Evolutionary conservation across 1,140 invertebrate genomes (phyloP), one percentile per base, ranked within the genome.

Genomic region (Xylocopa sonorina): DNA sequence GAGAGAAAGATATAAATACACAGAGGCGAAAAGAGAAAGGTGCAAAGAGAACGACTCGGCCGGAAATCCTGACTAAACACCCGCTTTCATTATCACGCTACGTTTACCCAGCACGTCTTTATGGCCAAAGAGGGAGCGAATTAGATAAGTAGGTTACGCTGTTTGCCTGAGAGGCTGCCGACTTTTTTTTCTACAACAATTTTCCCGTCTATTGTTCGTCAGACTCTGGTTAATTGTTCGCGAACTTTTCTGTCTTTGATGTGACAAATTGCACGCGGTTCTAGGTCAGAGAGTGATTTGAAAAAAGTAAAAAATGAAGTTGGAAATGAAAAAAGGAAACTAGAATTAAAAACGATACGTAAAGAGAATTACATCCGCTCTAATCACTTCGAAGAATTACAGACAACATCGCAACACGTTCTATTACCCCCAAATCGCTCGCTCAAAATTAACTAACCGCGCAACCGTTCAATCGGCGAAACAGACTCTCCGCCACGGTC

Each of bases 41-140:
- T 41, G 57, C 53, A 81, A 81, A 74, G 80, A 73, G 79, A 82
- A 27, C 79, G 82, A 80, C 53, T 83, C 80, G 69, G 53, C 79
- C 83, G 82, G 85, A 84, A 88, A 90, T 89, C 85, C 82, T 87
- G 71, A 80, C 88, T 88, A 90, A 89, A 88, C 89, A 91, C 81
- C 80, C 85, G 82, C 85, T 83, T 91, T 91, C 88, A 89, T 90
- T 90, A 90, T 87, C 85, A 81, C 81, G 80, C 71, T 85, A 84
- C 84, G 88, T 88, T 90, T 90, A 85, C 81, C 55, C 64, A 66
- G 57, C 32, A 73, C 57, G 76, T 85, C 82, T 84, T 74, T 82
- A 50, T 53, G 53, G 14, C 53, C n/a, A 74, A 67, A 74, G 69
- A 84, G 69, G 79, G 82, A 83, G 80, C 83, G 80, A 86, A 88